Base-by-base conservation (phyloP, 1,140 invertebrate genomes). In the Drosophila aff. region DNA sequence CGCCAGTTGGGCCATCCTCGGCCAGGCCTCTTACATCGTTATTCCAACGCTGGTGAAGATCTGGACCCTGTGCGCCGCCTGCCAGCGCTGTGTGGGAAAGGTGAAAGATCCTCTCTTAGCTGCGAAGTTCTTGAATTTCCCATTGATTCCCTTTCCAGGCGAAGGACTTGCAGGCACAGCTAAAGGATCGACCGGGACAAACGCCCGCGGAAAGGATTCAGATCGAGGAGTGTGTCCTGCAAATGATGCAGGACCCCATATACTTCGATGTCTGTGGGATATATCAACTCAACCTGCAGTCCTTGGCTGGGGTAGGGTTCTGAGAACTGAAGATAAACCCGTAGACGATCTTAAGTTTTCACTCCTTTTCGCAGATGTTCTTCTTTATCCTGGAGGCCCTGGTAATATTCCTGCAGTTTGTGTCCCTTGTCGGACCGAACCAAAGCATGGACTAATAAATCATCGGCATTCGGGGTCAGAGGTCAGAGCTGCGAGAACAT, bases 181-280 rank as follows among this genome's bases (percentile, higher is more conserved):
- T 78, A 0, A 79, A 64, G 18, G 52, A 53, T 18, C 65, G 21
- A 5, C 66, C 58, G 0, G 63, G 53, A 31, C 13, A 52, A 13
- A 23, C 40, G 11, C 9, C n/a, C 1, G 8, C 52, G 11, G 74
- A 78, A 33, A 63, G 60, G 3, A 16, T 16, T 8, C 44, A 76
- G n/a, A 49, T 61, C 13, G 78, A 91, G 18, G 81, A 83, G 9
- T 87, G 87, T 21, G 47, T 60, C 6, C 52, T 91, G 43, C 87
- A 91, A 31, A 77, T 84, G 9, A 77, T 91, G 73, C 87, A 91
- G 58, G 85, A 84, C 74, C 63, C 87, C 5, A 49, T 91, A 9
- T 41, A 82, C 15, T 80, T 91, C 46, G 62, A 74, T 59, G 69
- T 91, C 18, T 87, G 73, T 23, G 78, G 76, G 26, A 89, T 91